These are phyloP conservation scores for Drosophila austrosaltans DNA, from an alignment of 2,888 invertebrate species.

Conservation along the genomic window DNA sequence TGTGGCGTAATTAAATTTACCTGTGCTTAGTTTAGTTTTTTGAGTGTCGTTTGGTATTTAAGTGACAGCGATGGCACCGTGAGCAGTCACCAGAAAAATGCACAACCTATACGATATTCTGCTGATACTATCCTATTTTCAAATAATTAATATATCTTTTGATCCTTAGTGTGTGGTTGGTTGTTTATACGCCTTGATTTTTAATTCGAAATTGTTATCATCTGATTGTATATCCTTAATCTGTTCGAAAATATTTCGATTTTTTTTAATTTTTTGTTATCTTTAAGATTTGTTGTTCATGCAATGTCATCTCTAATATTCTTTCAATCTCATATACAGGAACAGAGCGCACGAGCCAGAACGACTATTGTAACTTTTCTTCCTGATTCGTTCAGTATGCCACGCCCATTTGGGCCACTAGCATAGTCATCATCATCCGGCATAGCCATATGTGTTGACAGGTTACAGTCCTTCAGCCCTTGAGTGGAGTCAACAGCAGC, in stretches of 20 bases:
- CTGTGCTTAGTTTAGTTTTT: slow-evolving; percentile 45
- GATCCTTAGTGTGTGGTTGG: too few species aligned
- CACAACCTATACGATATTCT: background rate
- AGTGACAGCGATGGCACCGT: background rate
- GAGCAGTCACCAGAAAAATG: background rate
- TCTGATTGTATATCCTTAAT: background rate
- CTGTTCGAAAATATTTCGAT: background rate
- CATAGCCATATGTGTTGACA: slow-evolving; percentile 32
- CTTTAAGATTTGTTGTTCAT: too few species aligned
- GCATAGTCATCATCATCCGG: slow-evolving; percentile 5
- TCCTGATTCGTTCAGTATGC: slow-evolving; percentile 3
- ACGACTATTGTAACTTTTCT: slow-evolving; percentile 12
- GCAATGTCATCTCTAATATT: background rate
- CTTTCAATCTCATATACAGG: background rate
- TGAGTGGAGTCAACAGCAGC: slow-evolving; percentile 2
- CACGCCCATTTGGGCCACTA: slow-evolving; percentile 7
- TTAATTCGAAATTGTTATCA: too few species aligned
- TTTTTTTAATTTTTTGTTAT: background rate
- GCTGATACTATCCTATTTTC: too few species aligned
- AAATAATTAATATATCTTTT: too few species aligned
- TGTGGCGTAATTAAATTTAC: slow-evolving; percentile 50
- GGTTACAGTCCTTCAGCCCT: slow-evolving; percentile 24
- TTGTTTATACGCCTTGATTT: too few species aligned
- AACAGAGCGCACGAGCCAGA: background rate
- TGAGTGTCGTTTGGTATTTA: slow-evolving; percentile 10